Base-by-base conservation (phyloP, 2,888 invertebrate species). In the Aphrophora alni region DNA sequence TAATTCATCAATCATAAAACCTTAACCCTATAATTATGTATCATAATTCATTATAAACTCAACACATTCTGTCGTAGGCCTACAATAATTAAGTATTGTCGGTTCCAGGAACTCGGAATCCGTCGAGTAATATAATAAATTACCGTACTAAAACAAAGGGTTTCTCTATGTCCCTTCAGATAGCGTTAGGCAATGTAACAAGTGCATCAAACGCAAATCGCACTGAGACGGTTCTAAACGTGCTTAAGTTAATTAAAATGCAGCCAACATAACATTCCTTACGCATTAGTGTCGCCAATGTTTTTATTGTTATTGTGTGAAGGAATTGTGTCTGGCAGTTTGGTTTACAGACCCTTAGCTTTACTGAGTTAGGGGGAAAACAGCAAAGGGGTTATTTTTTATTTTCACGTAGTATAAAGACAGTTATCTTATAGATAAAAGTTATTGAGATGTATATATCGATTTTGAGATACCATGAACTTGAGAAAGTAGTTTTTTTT, bases 261-360 rank as follows among this genome's bases (percentile, higher is more conserved):
- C 59, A 21, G 59, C 59, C 59, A 21, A 21, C 59, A 21, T 3
- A 14, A 59, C 59, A 59, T 59, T 59, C 59, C 59, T 59, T n/a
- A 5, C 59, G 59, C 14, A 59, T 59, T 59, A 59, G 59, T 59
- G 59, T 59, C 59, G 59, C 59, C 59, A 59, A 59, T 59, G 59
- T 21, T 59, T 59, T 59, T 59, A 59, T 59, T 59, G 59, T 59
- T 59, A 59, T 59, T 59, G 59, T 59, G 59, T n/a, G 21, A 59
- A 14, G 59, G 21, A n/a, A 59, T 59, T 21, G 21, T 8, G 59
- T 8, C 14, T 44, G 7, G 44, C 44, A n/a, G n/a, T n/a, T n/a
- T n/a, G n/a, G n/a, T n/a, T n/a, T n/a, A n/a, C n/a, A n/a, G n/a
- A n/a, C n/a, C n/a, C n/a, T n/a, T n/a, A n/a, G n/a, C n/a, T n/a